These are phyloP conservation scores for Anorthoa munda DNA, from an alignment of 2,888 invertebrate species.

Conservation along the genomic window DNA sequence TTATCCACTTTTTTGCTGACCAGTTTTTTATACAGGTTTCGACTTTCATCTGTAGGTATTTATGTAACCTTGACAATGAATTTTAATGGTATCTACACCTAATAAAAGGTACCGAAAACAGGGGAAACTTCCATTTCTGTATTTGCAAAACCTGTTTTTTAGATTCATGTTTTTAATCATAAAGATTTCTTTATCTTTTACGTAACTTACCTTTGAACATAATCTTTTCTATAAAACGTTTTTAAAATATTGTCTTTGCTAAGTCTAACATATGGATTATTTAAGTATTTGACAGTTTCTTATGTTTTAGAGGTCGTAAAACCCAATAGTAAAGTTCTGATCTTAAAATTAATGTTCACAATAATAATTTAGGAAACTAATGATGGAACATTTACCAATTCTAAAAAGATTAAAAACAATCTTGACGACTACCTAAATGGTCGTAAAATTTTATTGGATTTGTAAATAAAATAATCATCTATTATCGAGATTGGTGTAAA, in stretches of 20 bases:
- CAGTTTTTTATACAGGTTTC: conserved; percentile 28
- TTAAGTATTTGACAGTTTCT: background rate
- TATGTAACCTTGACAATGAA: conserved; percentile 27
- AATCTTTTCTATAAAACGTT: conserved; percentile 17
- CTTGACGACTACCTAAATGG: background rate
- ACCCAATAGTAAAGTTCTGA: background rate
- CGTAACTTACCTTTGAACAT: background rate
- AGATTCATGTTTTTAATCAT: background rate
- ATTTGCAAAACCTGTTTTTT: conserved; percentile 1
- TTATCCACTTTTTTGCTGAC: conserved; percentile 15
- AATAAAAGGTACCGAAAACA: background rate
- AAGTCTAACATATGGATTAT: background rate
- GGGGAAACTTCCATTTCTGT: background rate
- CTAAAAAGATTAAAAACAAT: background rate
- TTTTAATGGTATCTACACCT: background rate
- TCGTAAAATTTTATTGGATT: background rate
- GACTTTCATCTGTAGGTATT: conserved; percentile 38
- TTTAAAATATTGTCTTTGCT: background rate
- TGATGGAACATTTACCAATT: background rate
- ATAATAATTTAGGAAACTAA: background rate
- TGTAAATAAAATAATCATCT: background rate
- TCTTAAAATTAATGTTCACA: background rate
- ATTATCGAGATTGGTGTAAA: background rate
- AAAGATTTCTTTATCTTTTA: background rate
- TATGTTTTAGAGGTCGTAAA: background rate